Conservation (phyloP, 1,140 invertebrate genomes). For the Trinorchestia longiramus region DNA sequence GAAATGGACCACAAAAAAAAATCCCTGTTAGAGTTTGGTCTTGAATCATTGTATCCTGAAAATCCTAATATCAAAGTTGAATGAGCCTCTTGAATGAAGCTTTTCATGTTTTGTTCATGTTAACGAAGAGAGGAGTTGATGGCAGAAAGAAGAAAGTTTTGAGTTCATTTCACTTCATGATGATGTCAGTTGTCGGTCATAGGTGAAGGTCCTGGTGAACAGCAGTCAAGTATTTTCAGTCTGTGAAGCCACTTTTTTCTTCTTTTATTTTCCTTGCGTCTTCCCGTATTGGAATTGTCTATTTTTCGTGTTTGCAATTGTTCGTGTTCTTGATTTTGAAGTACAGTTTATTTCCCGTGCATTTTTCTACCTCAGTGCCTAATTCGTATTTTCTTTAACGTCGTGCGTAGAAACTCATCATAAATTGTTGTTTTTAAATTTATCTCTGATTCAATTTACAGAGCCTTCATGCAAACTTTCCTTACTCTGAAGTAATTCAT, state of each 20-base stretch:
- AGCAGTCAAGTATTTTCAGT: background rate
- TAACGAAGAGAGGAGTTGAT: background rate
- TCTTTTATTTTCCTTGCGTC: background rate
- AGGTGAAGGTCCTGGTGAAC: background rate
- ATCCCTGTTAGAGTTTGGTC: background rate
- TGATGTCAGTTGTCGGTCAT: background rate
- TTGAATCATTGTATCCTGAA: background rate
- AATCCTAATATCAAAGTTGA: background rate
- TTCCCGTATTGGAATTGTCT: no score
- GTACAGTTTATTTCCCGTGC: no score
- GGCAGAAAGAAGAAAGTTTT: background rate
- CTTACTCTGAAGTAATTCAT: no score
- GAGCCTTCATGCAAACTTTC: no score
- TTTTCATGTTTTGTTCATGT: background rate
- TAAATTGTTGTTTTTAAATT: no score
- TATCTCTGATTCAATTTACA: no score
- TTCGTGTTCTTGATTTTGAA: no score
- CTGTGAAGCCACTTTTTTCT: background rate
- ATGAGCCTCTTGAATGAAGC: background rate
- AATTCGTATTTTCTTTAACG: no score
- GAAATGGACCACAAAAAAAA: background rate
- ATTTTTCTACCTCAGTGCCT: no score
- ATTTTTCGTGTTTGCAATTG: no score
- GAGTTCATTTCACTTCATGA: background rate
- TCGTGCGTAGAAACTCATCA: no score